Evolutionary conservation across 2,113 vertebrate genomes (phyloP).

Genomic region (Neogale vison): DNA sequence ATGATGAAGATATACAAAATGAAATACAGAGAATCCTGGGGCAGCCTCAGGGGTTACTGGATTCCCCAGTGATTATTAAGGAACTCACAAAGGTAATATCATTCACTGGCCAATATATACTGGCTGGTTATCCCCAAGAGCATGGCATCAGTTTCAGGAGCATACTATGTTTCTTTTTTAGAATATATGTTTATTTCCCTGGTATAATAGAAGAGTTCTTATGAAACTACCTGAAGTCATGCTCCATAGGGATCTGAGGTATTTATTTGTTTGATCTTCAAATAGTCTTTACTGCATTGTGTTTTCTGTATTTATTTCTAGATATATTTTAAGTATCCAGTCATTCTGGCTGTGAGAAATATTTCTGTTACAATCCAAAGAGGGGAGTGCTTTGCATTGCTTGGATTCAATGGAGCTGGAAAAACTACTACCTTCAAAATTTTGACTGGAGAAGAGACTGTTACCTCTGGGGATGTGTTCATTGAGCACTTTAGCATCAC

Average conservation of each 20-base stretch:
- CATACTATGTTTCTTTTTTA: not conserved
- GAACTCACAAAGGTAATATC: constrained; percentile 61
- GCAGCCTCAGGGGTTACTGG: not conserved
- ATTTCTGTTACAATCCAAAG: constrained; percentile 91
- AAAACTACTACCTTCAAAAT: constrained; percentile 97
- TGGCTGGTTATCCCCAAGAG: not conserved
- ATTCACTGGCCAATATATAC: not conserved
- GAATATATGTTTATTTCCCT: not conserved
- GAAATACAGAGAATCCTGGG: constrained; percentile 45
- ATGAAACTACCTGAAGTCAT: not conserved
- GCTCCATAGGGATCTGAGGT: not conserved
- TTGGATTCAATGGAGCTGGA: constrained; percentile 95
- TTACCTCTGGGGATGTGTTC: constrained; percentile 91
- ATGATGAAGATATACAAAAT: constrained; percentile 45
- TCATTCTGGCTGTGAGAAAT: constrained; percentile 92
- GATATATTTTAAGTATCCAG: constrained; percentile 87
- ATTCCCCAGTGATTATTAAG: constrained; percentile 9
- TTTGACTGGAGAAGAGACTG: constrained; percentile 92
- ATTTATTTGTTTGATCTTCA: not conserved
- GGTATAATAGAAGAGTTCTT: not conserved
- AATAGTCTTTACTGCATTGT: not conserved
- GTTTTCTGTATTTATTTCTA: not conserved
- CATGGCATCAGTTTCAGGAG: not conserved
- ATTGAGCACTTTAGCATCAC: constrained; percentile 94
- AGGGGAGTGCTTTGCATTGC: constrained; percentile 95